Base-by-base conservation (phyloP, 2,113 vertebrate species). In the Burhinus oedicnemus region DNA sequence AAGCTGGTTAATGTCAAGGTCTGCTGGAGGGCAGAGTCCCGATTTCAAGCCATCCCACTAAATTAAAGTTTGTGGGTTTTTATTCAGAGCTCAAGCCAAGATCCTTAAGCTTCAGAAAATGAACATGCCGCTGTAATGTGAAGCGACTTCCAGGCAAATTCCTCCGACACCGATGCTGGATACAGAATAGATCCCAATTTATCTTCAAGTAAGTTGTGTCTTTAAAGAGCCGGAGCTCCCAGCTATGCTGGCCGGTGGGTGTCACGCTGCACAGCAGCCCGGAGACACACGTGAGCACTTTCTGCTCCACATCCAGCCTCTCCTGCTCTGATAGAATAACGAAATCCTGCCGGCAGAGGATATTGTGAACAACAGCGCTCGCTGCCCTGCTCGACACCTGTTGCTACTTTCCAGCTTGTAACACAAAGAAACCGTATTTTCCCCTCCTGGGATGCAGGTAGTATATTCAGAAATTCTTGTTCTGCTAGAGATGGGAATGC, bases 51-150 rank as follows among this genome's bases (percentile, higher is more conserved):
- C 88, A 79, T 80, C 78, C 88, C 83, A 83, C 83, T 27, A 47
- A 90, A 92, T 93, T 78, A 65, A 89, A 80, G 12, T 57, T 71
- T 80, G 58, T 90, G 88, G 71, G 32, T 69, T 93, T 93, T 92
- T 5, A 77, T 22, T 52, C 64, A 12, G 85, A 88, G 66, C 36
- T 57, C 83, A n/a, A 77, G 89, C 90, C 95, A 94, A 82, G 68
- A 26, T 86, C 83, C 82, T 83, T 38, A 71, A 92, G 38, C 90
- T 89, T 47, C 64, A 83, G n/a, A 26, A 95, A 81, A 85, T 0
- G 12, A 72, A 86, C 62, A 49, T 5, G 29, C 54, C 54, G 8
- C 92, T 66, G 79, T 9, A 66, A 92, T 13, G 49, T 16, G 34
- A 94, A 45, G n/a, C 1, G 5, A 19, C 47, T 86, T 54, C 85